Evolutionary conservation across 2,797 vertebrate genomes (phyloP), one percentile per base, ranked within the genome.

Genomic region (Tapirus indicus): DNA sequence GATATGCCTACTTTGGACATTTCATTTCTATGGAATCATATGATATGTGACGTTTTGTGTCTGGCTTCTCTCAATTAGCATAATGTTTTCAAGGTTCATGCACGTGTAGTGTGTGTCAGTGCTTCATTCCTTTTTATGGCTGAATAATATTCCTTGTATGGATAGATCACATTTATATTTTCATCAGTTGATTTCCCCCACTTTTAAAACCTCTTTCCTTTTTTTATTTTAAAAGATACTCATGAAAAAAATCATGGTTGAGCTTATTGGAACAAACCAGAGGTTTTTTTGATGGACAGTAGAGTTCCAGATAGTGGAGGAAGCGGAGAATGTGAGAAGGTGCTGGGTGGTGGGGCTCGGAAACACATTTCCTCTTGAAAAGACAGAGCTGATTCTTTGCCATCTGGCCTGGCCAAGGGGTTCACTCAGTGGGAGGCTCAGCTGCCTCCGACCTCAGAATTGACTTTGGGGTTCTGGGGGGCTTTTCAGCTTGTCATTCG

Each of bases 81-180:
- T 29, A 6, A 4, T 9, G 25, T 49, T 49, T 58, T 66, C 88
- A 27, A 68, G 71, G 58, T 64, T 35, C 58, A 18, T 47, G 29
- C 32, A 1, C 1, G 1, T 17, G 1, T 4, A n/a, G 32, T 4
- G 1, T 0, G 44, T 29, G 16, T 21, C 7, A 5, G 17, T 4
- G 4, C 13, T 6, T 25, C 12, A 13, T 69, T 66, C 86, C 41
- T 92, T 82, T 77, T 35, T 29, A 7, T 11, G 78, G 35, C 56
- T 13, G 1, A 52, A 21, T 93, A 41, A 35, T 49, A 77, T 25
- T 72, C 74, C 58, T 2, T 5, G 23, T 66, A 6, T 12, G 66
- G 54, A 14, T 60, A 64, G 71, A 14, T 52, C 41, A 8, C 16
- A 3, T 58, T 94, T 80, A 21, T 49, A 49, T 89, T 29, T 87